Conservation (phyloP, 2,113 vertebrate species). For the Thinocorus orbignyianus region DNA sequence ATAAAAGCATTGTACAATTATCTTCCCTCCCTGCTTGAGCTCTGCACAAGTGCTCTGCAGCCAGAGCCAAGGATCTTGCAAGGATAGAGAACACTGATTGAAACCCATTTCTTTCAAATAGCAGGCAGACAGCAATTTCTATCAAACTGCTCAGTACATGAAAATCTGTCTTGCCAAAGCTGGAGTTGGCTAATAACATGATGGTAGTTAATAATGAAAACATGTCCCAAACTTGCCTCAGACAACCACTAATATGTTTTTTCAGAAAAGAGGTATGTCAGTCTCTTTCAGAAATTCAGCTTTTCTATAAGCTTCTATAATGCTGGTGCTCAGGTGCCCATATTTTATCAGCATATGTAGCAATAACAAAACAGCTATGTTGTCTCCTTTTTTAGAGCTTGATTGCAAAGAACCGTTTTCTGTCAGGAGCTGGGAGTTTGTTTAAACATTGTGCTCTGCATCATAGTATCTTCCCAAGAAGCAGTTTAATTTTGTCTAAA, state of each 20-base stretch:
- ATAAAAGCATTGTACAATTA: background rate
- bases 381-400: background rate
- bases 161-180: background rate
- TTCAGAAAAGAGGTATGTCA: background rate
- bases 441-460: slow-evolving; percentile 46
- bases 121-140: background rate
- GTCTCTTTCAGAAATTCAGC: background rate
- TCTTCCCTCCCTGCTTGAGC: background rate
- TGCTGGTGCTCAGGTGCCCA: background rate
- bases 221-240: slow-evolving; percentile 2
- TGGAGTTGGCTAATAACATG: background rate
- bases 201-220: slow-evolving; percentile 11
- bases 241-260: slow-evolving; percentile 9
- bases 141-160: background rate
- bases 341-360: slow-evolving; percentile 6
- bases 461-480: slow-evolving; percentile 49
- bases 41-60: background rate
- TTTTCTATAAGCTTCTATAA: background rate
- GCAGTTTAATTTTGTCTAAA: slow-evolving; percentile 59
- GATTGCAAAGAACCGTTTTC: slow-evolving; percentile 36
- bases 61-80: background rate
- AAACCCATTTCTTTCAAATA: background rate
- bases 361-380: slow-evolving; percentile 3
- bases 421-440: background rate
- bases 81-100: background rate